Percentiles rank a stretch among this genome's conserved stretches.
phyloP scores from a whole-genome alignment of 2,113 vertebrate species.

The Agapornis roseicollis region DNA sequence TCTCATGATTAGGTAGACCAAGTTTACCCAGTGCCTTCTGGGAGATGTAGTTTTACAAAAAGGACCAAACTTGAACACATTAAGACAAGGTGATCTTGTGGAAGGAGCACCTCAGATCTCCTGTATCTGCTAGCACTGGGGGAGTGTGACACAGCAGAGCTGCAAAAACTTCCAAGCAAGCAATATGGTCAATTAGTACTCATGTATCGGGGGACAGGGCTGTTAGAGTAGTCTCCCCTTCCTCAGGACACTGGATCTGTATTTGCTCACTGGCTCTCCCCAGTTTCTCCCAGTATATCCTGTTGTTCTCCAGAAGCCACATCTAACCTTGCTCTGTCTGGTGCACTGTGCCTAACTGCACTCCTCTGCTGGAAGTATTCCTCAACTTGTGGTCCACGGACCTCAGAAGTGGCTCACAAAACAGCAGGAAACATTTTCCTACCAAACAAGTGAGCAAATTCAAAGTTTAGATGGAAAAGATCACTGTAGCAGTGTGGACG shows the following conservation, averaged over 20 bases:
- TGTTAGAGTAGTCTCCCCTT: not conserved
- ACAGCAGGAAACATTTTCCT: not conserved
- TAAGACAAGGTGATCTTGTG: fast-evolving
- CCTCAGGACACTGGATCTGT: too few relatives aligned
- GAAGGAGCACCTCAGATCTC: not conserved
- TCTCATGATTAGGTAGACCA: not conserved
- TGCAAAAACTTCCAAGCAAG: not conserved
- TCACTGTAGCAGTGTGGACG: not conserved
- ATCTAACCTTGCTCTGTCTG: not conserved
- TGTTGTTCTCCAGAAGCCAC: not conserved
- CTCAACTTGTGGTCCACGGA: fast-evolving
- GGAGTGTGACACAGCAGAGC: not conserved
- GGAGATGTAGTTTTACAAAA: slow-evolving; percentile 68
- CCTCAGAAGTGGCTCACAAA: not conserved
- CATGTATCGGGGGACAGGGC: fast-evolving
- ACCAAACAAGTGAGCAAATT: not conserved
- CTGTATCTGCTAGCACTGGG: not conserved
- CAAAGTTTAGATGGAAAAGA: not conserved
- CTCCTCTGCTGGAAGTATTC: not conserved
- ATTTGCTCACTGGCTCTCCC: not conserved
- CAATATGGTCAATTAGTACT: fast-evolving
- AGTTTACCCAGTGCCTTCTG: slow-evolving; percentile 57
- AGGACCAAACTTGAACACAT: fast-evolving
- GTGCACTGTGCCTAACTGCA: fast-evolving
- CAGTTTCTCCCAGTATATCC: not conserved